Percentiles rank a stretch among this genome's conserved stretches.
Evolutionary conservation across 2,888 invertebrate genomes (phyloP).

Genomic region (Rhorus exstirpatorius): DNA sequence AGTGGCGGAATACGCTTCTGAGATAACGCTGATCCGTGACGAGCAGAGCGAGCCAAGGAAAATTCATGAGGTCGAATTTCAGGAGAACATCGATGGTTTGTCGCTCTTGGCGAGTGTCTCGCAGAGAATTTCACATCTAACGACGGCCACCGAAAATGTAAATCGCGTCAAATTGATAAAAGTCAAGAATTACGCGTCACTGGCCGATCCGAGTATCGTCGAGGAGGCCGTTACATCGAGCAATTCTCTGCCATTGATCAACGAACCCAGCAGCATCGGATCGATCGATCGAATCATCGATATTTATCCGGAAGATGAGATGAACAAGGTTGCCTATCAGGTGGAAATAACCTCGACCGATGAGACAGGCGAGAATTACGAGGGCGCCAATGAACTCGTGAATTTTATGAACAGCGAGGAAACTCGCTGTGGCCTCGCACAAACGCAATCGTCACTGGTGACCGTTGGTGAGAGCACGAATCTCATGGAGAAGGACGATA

Average conservation of each 20-base stretch:
- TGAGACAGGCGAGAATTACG: slow-evolving; percentile 64
- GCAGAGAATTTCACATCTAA: slow-evolving; percentile 78
- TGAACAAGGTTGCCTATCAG: slow-evolving; percentile 79
- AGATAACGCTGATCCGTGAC: slow-evolving; percentile 3
- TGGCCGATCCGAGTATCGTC: slow-evolving; percentile 67
- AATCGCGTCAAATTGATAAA: slow-evolving; percentile 77
- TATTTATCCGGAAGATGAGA: slow-evolving; percentile 78
- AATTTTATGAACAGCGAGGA: slow-evolving; percentile 30
- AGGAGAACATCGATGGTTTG: slow-evolving; percentile 82
- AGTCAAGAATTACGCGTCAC: slow-evolving; percentile 79
- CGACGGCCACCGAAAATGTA: slow-evolving; percentile 34
- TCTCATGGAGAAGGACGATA: slow-evolving; percentile 76
- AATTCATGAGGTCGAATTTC: slow-evolving; percentile 74
- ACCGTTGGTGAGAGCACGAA: slow-evolving; percentile 42
- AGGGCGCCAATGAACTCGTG: slow-evolving; percentile 56
- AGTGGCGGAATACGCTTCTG: slow-evolving; percentile 30
- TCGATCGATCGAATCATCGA: slow-evolving; percentile 76
- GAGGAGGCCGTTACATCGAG: slow-evolving; percentile 49
- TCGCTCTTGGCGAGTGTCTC: slow-evolving; percentile 83
- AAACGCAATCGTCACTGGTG: slow-evolving; percentile 31
- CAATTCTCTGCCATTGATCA: slow-evolving; percentile 66
- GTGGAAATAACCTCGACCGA: slow-evolving; percentile 80
- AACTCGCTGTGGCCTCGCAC: slow-evolving; percentile 6
- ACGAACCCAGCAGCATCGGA: slow-evolving; percentile 38
- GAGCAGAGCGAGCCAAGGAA: slow-evolving; percentile 49